Conservation (phyloP, 2,113 vertebrate genomes). For the Neodon shergylaensis region DNA sequence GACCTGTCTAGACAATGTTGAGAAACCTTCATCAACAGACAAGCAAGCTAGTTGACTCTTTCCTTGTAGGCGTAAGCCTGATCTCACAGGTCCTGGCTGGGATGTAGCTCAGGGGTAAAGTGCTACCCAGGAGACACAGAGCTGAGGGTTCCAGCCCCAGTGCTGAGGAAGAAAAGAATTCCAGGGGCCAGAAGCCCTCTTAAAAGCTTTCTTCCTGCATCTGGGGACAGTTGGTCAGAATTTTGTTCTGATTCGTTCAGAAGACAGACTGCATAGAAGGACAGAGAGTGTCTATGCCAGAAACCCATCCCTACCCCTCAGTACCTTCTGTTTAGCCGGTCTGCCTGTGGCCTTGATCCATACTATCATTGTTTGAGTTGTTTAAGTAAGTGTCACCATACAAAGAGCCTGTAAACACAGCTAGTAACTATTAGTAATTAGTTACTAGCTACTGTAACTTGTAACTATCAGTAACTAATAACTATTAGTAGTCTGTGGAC, state of each 20-base stretch:
- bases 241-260: neutral
- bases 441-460: no score
- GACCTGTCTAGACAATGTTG: neutral
- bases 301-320: neutral
- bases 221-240: neutral
- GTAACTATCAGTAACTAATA: neutral
- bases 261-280: neutral
- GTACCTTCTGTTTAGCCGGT: neutral
- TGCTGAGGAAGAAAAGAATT: no score
- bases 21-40: neutral
- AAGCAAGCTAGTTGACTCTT: neutral
- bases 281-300: neutral
- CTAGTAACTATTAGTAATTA: neutral
- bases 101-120: neutral
- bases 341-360: neutral
- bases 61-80: fast-evolving
- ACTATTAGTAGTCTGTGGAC: neutral
- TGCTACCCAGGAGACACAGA: neutral
- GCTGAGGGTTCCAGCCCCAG: neutral
- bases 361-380: neutral
- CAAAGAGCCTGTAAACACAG: neutral
- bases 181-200: fast-evolving
- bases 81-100: neutral
- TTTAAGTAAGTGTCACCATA: neutral
- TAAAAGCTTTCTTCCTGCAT: neutral